These are phyloP conservation scores for Strigamia crassipes DNA, from an alignment of 2,888 invertebrate species.

Conservation along the genomic window DNA sequence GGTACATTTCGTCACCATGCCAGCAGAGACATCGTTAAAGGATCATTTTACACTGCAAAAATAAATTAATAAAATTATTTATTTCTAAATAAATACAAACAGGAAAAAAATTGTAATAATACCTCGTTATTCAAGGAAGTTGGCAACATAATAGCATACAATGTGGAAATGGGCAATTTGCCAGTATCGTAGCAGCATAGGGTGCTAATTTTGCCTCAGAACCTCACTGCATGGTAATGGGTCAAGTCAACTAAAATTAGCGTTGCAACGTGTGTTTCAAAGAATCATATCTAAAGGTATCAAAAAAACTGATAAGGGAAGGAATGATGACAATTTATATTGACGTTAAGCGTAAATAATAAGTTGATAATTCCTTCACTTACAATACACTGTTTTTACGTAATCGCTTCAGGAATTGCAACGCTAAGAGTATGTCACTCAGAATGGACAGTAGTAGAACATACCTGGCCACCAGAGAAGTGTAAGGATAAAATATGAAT, in stretches of 20 bases:
- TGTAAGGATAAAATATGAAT: background rate
- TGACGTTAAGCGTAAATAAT: background rate
- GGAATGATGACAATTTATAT: background rate
- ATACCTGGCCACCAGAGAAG: background rate
- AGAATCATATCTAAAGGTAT: background rate
- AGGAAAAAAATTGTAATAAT: background rate
- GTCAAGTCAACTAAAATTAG: background rate
- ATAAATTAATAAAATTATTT: no score
- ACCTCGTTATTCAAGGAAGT: background rate
- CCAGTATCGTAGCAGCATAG: background rate
- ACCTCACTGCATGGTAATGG: background rate
- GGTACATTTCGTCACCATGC: no score
- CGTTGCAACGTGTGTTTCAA: background rate
- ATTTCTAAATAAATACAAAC: background rate
- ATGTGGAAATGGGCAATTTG: background rate
- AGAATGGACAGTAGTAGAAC: slow-evolving; percentile 11
- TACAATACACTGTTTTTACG: background rate
- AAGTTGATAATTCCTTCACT: background rate
- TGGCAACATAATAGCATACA: background rate
- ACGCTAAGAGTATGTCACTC: background rate
- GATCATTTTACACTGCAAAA: no score
- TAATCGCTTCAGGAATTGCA: background rate
- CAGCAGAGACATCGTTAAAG: no score
- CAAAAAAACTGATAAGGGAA: background rate
- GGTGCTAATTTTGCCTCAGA: background rate